Base-by-base conservation (phyloP, 2,888 invertebrate species). In the Caenorhabditis angaria region DNA sequence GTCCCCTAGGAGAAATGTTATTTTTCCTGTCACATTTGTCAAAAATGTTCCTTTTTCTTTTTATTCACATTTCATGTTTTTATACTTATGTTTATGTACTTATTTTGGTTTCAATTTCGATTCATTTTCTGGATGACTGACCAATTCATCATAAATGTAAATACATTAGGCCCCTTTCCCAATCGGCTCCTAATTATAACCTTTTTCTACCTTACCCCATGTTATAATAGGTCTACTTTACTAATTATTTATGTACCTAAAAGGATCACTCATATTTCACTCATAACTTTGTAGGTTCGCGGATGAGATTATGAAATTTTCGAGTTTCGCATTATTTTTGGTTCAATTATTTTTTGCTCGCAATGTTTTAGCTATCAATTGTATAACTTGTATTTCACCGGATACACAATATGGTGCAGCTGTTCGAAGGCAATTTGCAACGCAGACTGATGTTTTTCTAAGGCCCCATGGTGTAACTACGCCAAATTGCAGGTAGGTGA, bases 361-460 rank as follows among this genome's bases (percentile, higher is more conserved):
- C 2, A 12, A 47, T 47, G 47, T 25, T 3, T 27, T 47, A 20
- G 74, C 55, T 3, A 63, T 48, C 32, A 65, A 28, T 24, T 78
- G 78, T 32, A 76, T 73, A 55, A 57, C 69, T 48, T 78, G 78
- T 56, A 24, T 74, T 4, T 71, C 76, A 1, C 66, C 68, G 1
- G 78, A 78, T 41, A 59, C 62, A 14, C 66, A 74, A 14, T 68
- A 76, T 53, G 62, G 71, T 27, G 73, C 78, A 14, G 62, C 74
- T 6, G 56, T 76, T n/a, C 69, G 76, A 24, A 60, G 78, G 20
- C 78, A 78, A 54, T 58, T 78, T 1, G 74, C 68, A 41, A 78
- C 76, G 3, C 78, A 78, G 58, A 63, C 65, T 22, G 78, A 78
- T 61, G 60, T 78, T 20, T 78, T 76, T 67, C 76, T 78, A 60